Base-by-base conservation (phyloP, 2,113 vertebrate genomes). In the Mungos mungo region DNA sequence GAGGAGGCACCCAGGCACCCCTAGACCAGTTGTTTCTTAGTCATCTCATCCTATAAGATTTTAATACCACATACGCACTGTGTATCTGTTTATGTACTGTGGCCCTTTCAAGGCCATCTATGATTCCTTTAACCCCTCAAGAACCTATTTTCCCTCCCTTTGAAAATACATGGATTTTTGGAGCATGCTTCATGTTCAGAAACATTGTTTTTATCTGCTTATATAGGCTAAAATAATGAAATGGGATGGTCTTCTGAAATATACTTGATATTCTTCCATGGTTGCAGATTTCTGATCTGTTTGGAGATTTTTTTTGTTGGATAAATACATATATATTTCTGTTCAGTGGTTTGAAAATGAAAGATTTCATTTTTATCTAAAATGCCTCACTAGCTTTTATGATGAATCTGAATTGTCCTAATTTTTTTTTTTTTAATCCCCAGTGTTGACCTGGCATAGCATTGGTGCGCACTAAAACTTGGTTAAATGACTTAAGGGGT, bases 331-430 rank as follows among this genome's bases (percentile, higher is more conserved):
- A 88, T 60, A 92, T 66, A 65, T 11, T 77, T 31, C 41, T 27
- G 16, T 84, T 91, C 35, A 66, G 1, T 85, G 12, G 72, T 88
- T 92, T 52, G 33, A 88, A 71, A 96, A 47, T 91, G 50, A 81
- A 93, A 81, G 16, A 3, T 85, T 16, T 81, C 38, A 74, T 88
- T 57, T 97, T 82, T 94, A 84, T 80, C 45, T 92, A 41, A 68
- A 33, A 41, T 71, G 33, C 41, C 31, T 96, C 12, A 90, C 54
- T 69, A 90, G 13, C 41, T 96, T 96, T 19, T 11, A 23, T 94
- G 19, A 60, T 94, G 47, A 89, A 88, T 90, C 95, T 95, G 35
- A 88, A 81, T 93, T 90, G 11, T 87, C 66, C 19, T 52, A 52
- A 38, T 65, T 68, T 68, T 74, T 50, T 33, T 31, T 45, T 84